Base-by-base conservation (phyloP, 1,140 invertebrate species). In the Drosophila pectinifera region DNA sequence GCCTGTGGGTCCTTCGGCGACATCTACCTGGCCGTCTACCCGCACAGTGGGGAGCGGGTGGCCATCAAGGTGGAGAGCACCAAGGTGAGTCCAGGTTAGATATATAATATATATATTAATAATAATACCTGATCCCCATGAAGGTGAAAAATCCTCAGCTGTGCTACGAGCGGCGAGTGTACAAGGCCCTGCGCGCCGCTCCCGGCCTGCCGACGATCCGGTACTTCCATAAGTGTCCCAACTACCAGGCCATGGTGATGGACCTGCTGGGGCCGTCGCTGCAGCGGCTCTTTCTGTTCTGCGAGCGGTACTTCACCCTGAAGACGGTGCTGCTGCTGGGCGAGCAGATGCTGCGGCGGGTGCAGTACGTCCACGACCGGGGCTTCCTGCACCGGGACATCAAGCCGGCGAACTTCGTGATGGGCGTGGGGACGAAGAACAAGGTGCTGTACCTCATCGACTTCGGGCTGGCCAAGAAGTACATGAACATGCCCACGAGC, bases 211-310 rank as follows among this genome's bases (percentile, higher is more conserved):
- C 98, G 73, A 96, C 97, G 78, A 96, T 98, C 93, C 95, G 97
- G 94, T 96, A 96, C 94, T 98, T 95, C 93, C 97, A 97, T 49
- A 95, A 96, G 93, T 97, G 98, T 92, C 94, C 95, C 68, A 97
- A 98, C 61, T 98, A 97, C 93, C 98, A 98, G 93, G 97, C 98
- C 34, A 94, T 99, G 74, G 98, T 99, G n/a, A 98, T 99, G 97
- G 98, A 99, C 91, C 94, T 99, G 41, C 93, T 99, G 45, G 98
- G 98, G 8, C 98, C 98, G n/a, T 98, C 97, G 31, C 93, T 99
- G 26, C 98, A 99, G 94, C 97, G 98, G 93, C 94, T 99, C 26
- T 99, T 99, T 93, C 98, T 98, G 91, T 98, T 98, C 94, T 99
- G 98, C 92, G 96, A 96, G 13, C 95, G 97, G 67, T 95, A 96